These are phyloP conservation scores for Mesochorus sp. DNA, from an alignment of 2,888 invertebrate genomes.

Conservation along the genomic window DNA sequence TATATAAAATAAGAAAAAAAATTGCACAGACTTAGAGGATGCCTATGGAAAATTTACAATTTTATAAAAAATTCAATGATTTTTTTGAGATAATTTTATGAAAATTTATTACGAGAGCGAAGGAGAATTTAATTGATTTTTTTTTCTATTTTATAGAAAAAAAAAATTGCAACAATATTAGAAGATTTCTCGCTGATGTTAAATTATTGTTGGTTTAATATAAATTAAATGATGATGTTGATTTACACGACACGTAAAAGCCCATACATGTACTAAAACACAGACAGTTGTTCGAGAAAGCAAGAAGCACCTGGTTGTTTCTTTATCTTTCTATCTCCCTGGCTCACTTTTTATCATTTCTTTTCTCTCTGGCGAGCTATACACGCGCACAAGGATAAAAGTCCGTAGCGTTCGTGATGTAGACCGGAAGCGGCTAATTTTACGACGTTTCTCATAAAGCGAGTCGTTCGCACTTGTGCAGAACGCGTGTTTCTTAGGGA, in stretches of 20 bases:
- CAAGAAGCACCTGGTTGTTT: neutral
- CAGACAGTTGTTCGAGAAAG: neutral
- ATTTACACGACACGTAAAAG: neutral
- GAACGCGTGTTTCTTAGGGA: slow-evolving; percentile 20
- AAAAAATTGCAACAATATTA: no score
- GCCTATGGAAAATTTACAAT: no score
- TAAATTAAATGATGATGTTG: neutral
- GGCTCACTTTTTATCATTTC: neutral
- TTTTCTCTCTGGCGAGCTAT: neutral
- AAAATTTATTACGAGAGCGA: no score
- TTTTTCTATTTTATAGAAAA: no score
- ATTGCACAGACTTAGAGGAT: no score
- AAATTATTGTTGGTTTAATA: no score
- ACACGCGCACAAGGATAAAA: neutral
- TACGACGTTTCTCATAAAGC: slow-evolving; percentile 21
- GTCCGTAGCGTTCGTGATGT: slow-evolving; percentile 10
- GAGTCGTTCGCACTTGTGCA: slow-evolving; percentile 10
- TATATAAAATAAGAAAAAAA: no score
- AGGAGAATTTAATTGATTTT: neutral
- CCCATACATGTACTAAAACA: neutral
- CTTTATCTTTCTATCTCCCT: neutral
- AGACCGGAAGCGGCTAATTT: slow-evolving; percentile 37
- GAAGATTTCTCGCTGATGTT: no score
- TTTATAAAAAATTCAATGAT: no score
- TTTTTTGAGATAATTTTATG: no score